These are phyloP conservation scores for Trissolcus brochymenae DNA, from an alignment of 2,888 invertebrate species.

Conservation along the genomic window DNA sequence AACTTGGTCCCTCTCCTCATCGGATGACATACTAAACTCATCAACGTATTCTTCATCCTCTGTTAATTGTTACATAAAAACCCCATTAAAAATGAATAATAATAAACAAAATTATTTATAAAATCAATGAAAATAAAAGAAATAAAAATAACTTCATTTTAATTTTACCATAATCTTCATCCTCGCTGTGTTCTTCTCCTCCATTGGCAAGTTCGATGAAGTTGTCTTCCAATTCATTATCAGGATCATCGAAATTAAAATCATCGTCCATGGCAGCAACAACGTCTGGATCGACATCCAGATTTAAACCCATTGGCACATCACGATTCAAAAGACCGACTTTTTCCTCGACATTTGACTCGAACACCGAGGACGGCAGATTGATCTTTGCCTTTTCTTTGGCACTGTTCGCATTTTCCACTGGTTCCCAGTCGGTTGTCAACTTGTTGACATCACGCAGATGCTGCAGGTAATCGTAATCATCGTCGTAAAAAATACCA, in stretches of 20 bases:
- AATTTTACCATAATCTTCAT: conserved; percentile 57
- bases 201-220: conserved; percentile 90
- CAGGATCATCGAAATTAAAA: conserved; percentile 89
- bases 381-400: conserved; percentile 75
- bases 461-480: conserved; percentile 96
- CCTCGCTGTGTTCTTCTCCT: conserved; percentile 71
- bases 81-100: not conserved
- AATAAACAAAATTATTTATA: not conserved
- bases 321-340: conserved; percentile 90
- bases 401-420: conserved; percentile 64
- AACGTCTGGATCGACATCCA: conserved; percentile 92
- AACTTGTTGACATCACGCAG: conserved; percentile 81
- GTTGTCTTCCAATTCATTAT: conserved; percentile 93
- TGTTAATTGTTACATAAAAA: not conserved
- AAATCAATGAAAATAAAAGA: too few relatives aligned
- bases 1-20: conserved; percentile 76
- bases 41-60: conserved; percentile 70
- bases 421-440: conserved; percentile 78
- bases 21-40: conserved; percentile 69
- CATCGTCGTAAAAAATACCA: conserved; percentile 96
- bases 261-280: conserved; percentile 96
- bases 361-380: conserved; percentile 92
- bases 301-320: conserved; percentile 81
- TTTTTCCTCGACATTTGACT: conserved; percentile 89
- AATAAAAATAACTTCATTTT: too few relatives aligned